A percentile compares a stretch with the other conserved stretches of the same genome.
Conservation (phyloP, 2,888 invertebrate species). For the Latheticus oryzae region DNA sequence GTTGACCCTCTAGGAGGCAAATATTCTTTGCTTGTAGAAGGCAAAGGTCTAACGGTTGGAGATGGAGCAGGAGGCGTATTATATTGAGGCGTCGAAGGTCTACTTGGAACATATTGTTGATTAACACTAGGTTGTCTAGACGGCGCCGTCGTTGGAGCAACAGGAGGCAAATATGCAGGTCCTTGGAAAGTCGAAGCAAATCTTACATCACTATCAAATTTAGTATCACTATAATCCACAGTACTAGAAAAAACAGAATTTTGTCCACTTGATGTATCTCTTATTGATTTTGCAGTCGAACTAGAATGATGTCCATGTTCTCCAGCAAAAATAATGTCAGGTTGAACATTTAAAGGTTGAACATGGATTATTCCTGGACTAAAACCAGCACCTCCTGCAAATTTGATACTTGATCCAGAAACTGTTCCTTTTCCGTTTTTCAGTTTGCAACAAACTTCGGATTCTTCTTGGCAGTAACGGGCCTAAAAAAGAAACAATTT, state of each 20-base stretch:
- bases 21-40: slow-evolving; percentile 45
- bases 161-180: slow-evolving; percentile 63
- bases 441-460: slow-evolving; percentile 53
- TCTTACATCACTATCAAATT: slow-evolving; percentile 58
- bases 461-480: slow-evolving; percentile 36
- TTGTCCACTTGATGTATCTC: slow-evolving; percentile 54
- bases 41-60: slow-evolving; percentile 11
- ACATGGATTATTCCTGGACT: slow-evolving; percentile 58
- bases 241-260: slow-evolving; percentile 55
- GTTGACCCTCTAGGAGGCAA: slow-evolving; percentile 49
- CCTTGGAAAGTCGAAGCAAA: slow-evolving; percentile 61
- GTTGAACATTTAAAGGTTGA: slow-evolving; percentile 47
- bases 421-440: slow-evolving; percentile 56
- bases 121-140: slow-evolving; percentile 19
- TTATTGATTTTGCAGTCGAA: slow-evolving; percentile 58
- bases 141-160: slow-evolving; percentile 47
- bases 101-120: slow-evolving; percentile 31
- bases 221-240: slow-evolving; percentile 58
- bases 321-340: slow-evolving; percentile 55
- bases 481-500: slow-evolving; percentile 32
- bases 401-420: slow-evolving; percentile 54
- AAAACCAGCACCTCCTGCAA: slow-evolving; percentile 52
- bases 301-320: slow-evolving; percentile 55
- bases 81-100: slow-evolving; percentile 14
- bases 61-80: slow-evolving; percentile 22